These are phyloP conservation scores for Hippocampus guttulatus DNA, from an alignment of 2,113 vertebrate species.

Conservation along the genomic window DNA sequence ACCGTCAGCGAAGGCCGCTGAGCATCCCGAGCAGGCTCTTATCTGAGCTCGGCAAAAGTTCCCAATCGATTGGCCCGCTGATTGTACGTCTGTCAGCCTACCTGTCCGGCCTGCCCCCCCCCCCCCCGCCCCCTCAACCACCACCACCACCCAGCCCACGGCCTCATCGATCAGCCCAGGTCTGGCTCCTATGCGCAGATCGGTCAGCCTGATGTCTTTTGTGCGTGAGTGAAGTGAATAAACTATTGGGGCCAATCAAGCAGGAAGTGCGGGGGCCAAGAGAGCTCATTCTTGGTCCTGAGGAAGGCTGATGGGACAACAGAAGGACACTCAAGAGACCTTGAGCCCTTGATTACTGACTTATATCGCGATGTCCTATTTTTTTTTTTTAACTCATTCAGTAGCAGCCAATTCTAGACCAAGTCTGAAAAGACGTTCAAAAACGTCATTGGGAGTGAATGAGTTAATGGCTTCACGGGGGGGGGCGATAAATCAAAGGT, in stretches of 20 bases:
- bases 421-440: no score
- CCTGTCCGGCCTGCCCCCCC: conserved; percentile 30
- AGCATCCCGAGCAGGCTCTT: conserved; percentile 55
- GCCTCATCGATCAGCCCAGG: conserved; percentile 56
- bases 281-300: conserved; percentile 18
- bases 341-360: neutral
- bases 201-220: conserved; percentile 59
- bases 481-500: neutral
- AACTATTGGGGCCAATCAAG: conserved; percentile 56
- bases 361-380: neutral
- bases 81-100: conserved; percentile 62
- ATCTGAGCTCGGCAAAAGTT: conserved; percentile 63
- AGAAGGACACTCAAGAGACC: neutral
- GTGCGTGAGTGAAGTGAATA: conserved; percentile 62
- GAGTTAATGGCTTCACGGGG: neutral
- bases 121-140: conserved; percentile 5
- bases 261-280: conserved; percentile 28
- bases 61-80: conserved; percentile 50
- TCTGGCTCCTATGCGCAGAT: conserved; percentile 54
- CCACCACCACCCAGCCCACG: conserved; percentile 34
- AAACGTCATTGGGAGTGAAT: no score
- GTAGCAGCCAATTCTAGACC: no score
- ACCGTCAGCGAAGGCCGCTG: conserved; percentile 42
- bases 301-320: conserved; percentile 1
- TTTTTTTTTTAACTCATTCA: neutral